Evolutionary conservation across 1,140 invertebrate genomes (phyloP), one percentile per base, ranked within the genome.

Genomic region (Drosophila equinoxialis): DNA sequence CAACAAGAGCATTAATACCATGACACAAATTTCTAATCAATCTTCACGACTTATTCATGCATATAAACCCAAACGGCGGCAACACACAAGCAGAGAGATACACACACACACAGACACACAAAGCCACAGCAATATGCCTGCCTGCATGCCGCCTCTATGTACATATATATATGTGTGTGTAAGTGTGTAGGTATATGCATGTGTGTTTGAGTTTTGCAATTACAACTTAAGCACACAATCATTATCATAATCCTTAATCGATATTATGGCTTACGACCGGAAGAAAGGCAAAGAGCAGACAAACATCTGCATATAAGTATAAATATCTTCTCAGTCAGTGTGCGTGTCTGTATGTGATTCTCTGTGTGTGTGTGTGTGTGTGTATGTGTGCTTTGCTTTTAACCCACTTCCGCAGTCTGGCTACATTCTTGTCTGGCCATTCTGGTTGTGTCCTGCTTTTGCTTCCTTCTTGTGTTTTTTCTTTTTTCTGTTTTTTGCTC

Each of bases 211-310:
- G 76, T 79, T 81, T 78, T 79, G 78, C 81, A 84, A 83, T 86
- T 86, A 83, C 78, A 79, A 74, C 81, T 79, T 86, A 86, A 86
- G 81, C 81, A 81, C 78, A 84, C 81, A 86, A 83, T 83, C 83
- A 86, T 86, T 86, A 81, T 86, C 81, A 86, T 86, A 86, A 86
- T 86, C 83, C 83, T 83, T 84, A 86, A 86, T 86, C 83, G 83
- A 86, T 86, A 83, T 83, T 84, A 81, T 81, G 80, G 78, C 83
- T 83, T 81, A 77, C 73, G 73, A 80, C 45, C 45, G 45, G 45
- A 51, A 51, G 45, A 51, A 51, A 51, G 45, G 45, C 67, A 74
- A 66, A 69, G 71, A 69, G 62, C 41, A 78, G 61, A 75, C 65
- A 78, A 70, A 75, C 62, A 78, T 60, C 37, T 69, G 65, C 70